Conservation (phyloP, 2,797 vertebrate genomes). For the Syngnathus acus region DNA sequence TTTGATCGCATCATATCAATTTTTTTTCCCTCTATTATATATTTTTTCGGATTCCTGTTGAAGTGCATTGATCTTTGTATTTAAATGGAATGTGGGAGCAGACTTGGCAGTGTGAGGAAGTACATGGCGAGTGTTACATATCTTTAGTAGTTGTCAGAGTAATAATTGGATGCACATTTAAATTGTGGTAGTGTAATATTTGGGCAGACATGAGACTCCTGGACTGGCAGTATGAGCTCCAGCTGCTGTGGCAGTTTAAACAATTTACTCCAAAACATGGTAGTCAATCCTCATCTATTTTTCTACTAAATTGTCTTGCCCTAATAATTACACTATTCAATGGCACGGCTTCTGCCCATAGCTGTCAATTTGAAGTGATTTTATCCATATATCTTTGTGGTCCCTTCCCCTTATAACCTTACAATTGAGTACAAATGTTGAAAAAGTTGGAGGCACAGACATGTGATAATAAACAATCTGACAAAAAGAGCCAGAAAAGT, state of each 20-base stretch:
- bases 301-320: conserved; percentile 13
- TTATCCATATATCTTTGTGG: conserved; percentile 4
- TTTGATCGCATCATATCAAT: neutral
- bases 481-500: neutral
- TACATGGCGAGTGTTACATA: conserved; percentile 1
- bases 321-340: conserved; percentile 10
- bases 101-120: conserved; percentile 58
- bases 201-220: conserved; percentile 63
- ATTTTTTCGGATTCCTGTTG: conserved; percentile 9
- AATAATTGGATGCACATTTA: conserved; percentile 10
- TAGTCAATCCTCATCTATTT: conserved; percentile 25
- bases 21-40: neutral
- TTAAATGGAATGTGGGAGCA: conserved; percentile 59
- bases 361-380: conserved; percentile 12
- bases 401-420: neutral
- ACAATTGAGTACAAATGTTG: neutral
- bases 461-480: neutral
- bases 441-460: neutral
- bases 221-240: conserved; percentile 68
- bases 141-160: conserved; percentile 8
- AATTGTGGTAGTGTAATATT: conserved; percentile 29
- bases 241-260: conserved; percentile 64
- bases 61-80: conserved; percentile 22
- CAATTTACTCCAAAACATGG: conserved; percentile 36
- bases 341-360: neutral